phyloP scores from a whole-genome alignment of 2,888 invertebrate genomes.

The Drosophila stalkeri region DNA sequence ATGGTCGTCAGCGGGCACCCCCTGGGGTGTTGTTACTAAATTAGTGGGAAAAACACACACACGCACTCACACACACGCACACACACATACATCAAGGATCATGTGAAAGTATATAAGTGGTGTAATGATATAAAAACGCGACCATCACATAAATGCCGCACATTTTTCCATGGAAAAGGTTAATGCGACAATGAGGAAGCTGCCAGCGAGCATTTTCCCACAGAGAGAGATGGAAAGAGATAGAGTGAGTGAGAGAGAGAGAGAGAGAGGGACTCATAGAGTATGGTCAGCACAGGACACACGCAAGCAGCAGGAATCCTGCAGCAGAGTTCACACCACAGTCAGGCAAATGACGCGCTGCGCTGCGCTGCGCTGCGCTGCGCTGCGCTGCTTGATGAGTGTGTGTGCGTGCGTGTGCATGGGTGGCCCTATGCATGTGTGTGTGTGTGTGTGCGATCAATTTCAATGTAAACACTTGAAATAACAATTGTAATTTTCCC shows the following conservation, averaged over 20 bases:
- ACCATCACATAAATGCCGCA: slow-evolving; percentile 48
- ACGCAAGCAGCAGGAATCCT: slow-evolving; percentile 29
- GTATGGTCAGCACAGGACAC: slow-evolving; percentile 26
- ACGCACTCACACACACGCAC: slow-evolving; percentile 16
- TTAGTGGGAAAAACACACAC: slow-evolving; percentile 66
- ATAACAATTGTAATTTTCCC: slow-evolving; percentile 73
- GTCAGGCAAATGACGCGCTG: slow-evolving; percentile 36
- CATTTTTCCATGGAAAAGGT: slow-evolving; percentile 53
- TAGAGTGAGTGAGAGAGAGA: slow-evolving; percentile 9
- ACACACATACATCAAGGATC: slow-evolving; percentile 36
- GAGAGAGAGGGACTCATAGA: background rate
- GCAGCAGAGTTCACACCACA: slow-evolving; percentile 53
- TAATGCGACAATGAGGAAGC: slow-evolving; percentile 59
- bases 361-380: too few relatives aligned
- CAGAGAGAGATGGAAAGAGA: slow-evolving; percentile 17
- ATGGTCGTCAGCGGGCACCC: slow-evolving; percentile 59
- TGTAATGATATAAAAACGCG: slow-evolving; percentile 55
- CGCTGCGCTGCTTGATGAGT: slow-evolving; percentile 10
- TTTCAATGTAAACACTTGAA: slow-evolving; percentile 70
- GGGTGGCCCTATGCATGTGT: slow-evolving; percentile 12
- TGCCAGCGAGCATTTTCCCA: slow-evolving; percentile 42
- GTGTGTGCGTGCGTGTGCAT: slow-evolving; percentile 15
- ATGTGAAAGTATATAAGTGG: slow-evolving; percentile 38
- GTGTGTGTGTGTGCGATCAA: slow-evolving; percentile 45
- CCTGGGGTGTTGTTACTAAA: slow-evolving; percentile 78